These are phyloP conservation scores for Circaetus cinerascens DNA, from an alignment of 2,113 vertebrate genomes.

Conservation along the genomic window DNA sequence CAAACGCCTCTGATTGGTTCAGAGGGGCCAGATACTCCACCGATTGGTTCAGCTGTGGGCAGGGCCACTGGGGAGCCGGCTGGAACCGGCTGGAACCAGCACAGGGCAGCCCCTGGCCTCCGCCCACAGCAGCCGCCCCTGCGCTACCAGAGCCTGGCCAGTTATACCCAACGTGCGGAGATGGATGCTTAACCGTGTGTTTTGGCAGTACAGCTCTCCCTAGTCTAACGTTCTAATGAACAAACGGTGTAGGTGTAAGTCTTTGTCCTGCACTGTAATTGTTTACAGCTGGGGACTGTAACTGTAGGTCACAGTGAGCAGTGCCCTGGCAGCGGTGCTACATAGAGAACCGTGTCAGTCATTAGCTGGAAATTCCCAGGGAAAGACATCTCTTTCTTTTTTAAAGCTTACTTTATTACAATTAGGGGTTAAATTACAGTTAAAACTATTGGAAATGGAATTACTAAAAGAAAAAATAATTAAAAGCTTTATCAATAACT, in stretches of 20 bases:
- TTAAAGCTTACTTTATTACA: neutral
- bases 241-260: accelerated
- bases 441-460: neutral
- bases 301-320: neutral
- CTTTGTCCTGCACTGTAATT: neutral
- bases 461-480: neutral
- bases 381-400: neutral
- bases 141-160: neutral
- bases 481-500: neutral
- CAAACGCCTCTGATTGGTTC: neutral
- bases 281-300: neutral
- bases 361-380: neutral
- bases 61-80: accelerated
- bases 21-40: neutral
- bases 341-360: accelerated
- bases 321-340: neutral
- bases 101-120: neutral
- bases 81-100: neutral
- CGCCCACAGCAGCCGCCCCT: accelerated
- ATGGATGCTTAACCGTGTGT: accelerated
- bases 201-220: neutral
- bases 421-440: neutral
- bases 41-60: neutral
- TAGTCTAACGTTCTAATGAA: neutral
- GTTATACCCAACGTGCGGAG: accelerated